Evolutionary conservation across 1,140 invertebrate species (phyloP).

Genomic region (Drosophila ohnishii): DNA sequence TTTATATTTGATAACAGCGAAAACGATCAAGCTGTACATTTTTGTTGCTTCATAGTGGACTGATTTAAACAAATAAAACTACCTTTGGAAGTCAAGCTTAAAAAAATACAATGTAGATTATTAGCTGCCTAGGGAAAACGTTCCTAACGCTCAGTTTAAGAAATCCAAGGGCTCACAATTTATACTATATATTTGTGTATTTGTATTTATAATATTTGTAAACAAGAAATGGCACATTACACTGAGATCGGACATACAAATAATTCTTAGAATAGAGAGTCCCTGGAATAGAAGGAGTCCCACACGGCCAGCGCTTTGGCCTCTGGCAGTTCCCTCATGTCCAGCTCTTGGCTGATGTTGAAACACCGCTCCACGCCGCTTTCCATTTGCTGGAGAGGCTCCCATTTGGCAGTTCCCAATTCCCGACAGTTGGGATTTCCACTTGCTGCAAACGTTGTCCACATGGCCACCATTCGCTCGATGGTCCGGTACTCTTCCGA

Average conservation of each 20-base stretch:
- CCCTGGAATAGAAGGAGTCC: conserved; percentile 69
- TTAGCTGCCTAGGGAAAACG: no score
- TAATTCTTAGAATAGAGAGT: conserved; percentile 36
- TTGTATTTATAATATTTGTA: no score
- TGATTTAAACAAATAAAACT: no score
- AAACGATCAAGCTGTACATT: no score
- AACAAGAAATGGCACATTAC: not conserved
- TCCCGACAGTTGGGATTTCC: conserved; percentile 72
- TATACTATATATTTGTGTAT: no score
- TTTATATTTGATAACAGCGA: no score
- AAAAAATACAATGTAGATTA: no score
- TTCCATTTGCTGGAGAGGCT: conserved; percentile 23
- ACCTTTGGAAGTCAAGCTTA: no score
- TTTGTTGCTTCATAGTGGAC: no score
- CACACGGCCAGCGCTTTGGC: conserved; percentile 75
- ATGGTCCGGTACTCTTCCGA: conserved; percentile 76
- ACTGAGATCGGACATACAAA: not conserved
- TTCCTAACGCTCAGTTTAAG: no score
- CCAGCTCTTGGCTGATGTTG: conserved; percentile 77
- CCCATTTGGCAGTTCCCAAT: conserved; percentile 43
- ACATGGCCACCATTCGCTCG: conserved; percentile 77
- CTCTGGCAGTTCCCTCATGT: conserved; percentile 78
- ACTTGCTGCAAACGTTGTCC: conserved; percentile 81
- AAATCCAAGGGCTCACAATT: no score
- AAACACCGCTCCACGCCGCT: conserved; percentile 62